Evolutionary conservation across 1,140 invertebrate genomes (phyloP), one percentile per base, ranked within the genome.

Genomic region (Helicoverpa zea): DNA sequence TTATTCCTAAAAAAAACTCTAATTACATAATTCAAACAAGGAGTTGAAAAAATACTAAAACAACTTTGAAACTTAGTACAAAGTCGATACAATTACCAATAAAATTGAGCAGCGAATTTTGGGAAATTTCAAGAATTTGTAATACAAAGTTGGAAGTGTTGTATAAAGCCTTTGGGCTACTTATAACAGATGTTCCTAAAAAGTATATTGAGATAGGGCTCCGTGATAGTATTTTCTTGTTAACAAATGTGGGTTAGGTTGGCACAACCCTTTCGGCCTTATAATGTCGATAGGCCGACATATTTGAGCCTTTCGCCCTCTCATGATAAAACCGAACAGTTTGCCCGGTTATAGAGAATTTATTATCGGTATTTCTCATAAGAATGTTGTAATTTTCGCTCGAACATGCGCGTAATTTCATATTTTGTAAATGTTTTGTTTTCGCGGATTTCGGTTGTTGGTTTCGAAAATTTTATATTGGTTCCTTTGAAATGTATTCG

Each of bases 251-350:
- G 51, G 75, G 75, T 64, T 64, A 56, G 16, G 7, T 18, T 66
- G 43, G 12, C 9, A 47, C 61, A 78, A 56, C 75, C 75, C 75
- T 78, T 76, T 66, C n/a, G 61, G 61, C 75, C 23, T 56, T 64
- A 66, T 78, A 66, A 78, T 54, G 75, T 66, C 75, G 61, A 78
- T 78, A 78, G 47, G 52, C 66, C 63, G 52, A 59, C 66, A 76
- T 70, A 70, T 81, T 76, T 70, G 63, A 72, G 14, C 63, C 35
- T 29, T 75, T 81, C 59, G 12, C 52, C 49, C 75, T 29, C 29
- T 75, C 16, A 43, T 35, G 35, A 77, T 68, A 72, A 72, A 52
- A 72, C 23, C 49, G 49, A 61, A 81, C 73, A 76, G 63, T 77
- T 77, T 72, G 18, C n/a, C 56, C 73, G 47, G 2, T 51, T 63